phyloP scores from a whole-genome alignment of 2,113 vertebrate genomes.

The Cnemophilus loriae region DNA sequence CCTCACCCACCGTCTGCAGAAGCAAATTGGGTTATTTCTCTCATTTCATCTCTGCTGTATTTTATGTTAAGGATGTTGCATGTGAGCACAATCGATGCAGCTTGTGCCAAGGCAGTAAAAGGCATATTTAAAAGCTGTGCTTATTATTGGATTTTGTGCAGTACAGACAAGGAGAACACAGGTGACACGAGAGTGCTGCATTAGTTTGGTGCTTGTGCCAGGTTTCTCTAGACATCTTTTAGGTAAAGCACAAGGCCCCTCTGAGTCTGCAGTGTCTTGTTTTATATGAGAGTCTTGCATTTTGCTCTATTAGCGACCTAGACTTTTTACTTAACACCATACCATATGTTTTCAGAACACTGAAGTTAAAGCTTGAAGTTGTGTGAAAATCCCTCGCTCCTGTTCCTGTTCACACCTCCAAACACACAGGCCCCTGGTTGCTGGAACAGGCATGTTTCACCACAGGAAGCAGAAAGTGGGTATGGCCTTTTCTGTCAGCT shows the following conservation, averaged over 20 bases:
- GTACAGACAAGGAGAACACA: not conserved
- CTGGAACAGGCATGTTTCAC: not conserved
- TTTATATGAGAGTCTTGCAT: conserved; percentile 17
- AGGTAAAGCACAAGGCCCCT: not conserved
- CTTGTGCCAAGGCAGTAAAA: not conserved
- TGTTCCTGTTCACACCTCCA: conserved; percentile 7
- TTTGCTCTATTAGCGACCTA: conserved; percentile 22
- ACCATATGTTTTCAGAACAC: conserved; percentile 13
- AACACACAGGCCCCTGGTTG: not conserved
- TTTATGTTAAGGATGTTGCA: not conserved
- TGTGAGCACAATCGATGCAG: not conserved
- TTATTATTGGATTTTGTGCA: not conserved
- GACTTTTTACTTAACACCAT: conserved; percentile 13
- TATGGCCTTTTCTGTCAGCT: not conserved
- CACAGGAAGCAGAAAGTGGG: not conserved
- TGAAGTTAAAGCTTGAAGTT: not conserved
- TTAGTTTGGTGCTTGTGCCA: not conserved
- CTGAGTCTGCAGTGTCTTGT: not conserved
- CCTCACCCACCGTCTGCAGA: not conserved
- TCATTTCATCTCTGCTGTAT: not conserved
- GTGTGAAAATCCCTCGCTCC: not conserved
- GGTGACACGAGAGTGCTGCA: not conserved
- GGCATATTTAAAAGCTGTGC: not conserved
- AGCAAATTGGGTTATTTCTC: not conserved
- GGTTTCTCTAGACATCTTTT: not conserved